These are phyloP conservation scores for Triplophysa bombifrons DNA, from an alignment of 2,797 vertebrate species.

Conservation along the genomic window DNA sequence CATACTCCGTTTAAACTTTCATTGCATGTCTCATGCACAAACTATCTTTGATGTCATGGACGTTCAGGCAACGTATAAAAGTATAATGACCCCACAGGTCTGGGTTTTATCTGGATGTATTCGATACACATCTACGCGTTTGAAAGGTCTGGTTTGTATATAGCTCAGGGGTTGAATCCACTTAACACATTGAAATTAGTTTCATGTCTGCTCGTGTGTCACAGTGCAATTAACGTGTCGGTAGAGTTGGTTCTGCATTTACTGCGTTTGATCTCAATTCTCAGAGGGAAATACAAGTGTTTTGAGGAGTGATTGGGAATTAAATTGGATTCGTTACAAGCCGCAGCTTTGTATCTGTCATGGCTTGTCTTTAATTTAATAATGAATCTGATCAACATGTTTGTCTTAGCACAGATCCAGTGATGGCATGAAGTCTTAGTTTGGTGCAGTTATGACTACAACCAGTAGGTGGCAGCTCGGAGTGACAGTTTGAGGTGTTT, in stretches of 20 bases:
- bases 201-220: conserved; percentile 28
- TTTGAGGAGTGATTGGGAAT: conserved; percentile 25
- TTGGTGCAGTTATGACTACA: not conserved
- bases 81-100: not conserved
- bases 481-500: conserved; percentile 10
- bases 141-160: conserved; percentile 12
- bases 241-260: conserved; percentile 19
- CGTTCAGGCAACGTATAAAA: not conserved
- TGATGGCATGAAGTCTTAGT: not conserved
- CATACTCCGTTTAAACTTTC: not conserved
- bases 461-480: conserved; percentile 37
- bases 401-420: not conserved
- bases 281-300: not conserved
- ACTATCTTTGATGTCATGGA: not conserved
- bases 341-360: not conserved
- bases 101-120: not conserved
- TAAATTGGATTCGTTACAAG: conserved; percentile 25
- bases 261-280: conserved; percentile 30
- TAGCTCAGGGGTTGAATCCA: conserved; percentile 2
- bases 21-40: not conserved
- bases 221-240: conserved; percentile 6
- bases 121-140: not conserved
- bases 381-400: not conserved
- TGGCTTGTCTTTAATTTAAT: conserved; percentile 32
- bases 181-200: conserved; percentile 28